phyloP scores from a whole-genome alignment of 2,797 vertebrate genomes.

The Bovichtus variegatus region DNA sequence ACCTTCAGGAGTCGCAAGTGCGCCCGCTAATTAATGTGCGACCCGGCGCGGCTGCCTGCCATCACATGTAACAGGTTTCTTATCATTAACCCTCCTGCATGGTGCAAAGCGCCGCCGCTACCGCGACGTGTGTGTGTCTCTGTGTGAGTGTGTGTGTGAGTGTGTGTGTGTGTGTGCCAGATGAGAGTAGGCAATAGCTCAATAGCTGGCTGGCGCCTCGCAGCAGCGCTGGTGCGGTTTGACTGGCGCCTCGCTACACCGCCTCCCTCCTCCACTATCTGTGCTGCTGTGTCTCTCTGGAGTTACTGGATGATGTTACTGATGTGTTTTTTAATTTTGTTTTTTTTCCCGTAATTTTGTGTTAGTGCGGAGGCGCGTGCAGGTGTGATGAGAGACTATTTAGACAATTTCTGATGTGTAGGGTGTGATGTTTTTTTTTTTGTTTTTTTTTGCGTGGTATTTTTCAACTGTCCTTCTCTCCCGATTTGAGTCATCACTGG shows the following conservation, averaged over 20 bases:
- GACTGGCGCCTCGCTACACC: conserved; percentile 68
- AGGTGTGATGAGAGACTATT: conserved; percentile 12
- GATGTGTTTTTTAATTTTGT: conserved; percentile 27
- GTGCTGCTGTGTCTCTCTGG: conserved; percentile 43
- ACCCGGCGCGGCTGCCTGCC: conserved; percentile 37
- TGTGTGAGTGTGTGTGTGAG: neutral
- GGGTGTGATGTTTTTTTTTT: neutral
- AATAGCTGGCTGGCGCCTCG: conserved; percentile 51
- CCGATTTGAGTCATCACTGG: conserved; percentile 61
- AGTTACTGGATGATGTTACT: conserved; percentile 53
- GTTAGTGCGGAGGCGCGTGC: conserved; percentile 4
- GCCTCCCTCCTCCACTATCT: conserved; percentile 65
- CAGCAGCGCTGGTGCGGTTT: conserved; percentile 61
- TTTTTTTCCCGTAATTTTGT: no score
- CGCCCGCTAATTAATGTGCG: conserved; percentile 48
- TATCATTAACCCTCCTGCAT: conserved; percentile 39
- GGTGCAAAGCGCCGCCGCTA: conserved; percentile 41
- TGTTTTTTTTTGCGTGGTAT: neutral
- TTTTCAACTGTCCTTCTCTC: conserved; percentile 35
- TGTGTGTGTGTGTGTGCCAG: conserved; percentile 24
- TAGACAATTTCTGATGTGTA: conserved; percentile 4
- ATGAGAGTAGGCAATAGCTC: conserved; percentile 37
- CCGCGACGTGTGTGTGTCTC: neutral
- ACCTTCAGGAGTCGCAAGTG: conserved; percentile 5
- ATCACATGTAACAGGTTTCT: conserved; percentile 73